A percentile compares a stretch with the other conserved stretches of the same genome.
These are phyloP conservation scores for Subanguina moxae DNA, from an alignment of 1,140 invertebrate genomes.

Conservation along the genomic window DNA sequence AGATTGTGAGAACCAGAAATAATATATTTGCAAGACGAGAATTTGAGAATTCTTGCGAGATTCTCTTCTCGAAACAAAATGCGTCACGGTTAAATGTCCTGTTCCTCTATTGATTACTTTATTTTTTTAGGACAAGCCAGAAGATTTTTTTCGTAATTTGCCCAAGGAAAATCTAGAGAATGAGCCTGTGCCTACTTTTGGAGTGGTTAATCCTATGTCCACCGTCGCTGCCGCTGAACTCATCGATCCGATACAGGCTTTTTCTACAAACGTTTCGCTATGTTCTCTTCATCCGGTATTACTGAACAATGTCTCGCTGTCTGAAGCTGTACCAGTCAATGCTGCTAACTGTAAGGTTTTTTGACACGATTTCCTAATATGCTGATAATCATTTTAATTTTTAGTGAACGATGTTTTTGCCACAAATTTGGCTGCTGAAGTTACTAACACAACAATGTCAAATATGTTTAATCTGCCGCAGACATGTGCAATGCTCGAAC, in stretches of 20 bases:
- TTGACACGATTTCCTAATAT: background rate
- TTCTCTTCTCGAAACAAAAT: too few relatives aligned
- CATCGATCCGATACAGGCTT: background rate
- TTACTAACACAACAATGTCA: background rate
- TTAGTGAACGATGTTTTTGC: background rate
- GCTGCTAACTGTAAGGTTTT: background rate
- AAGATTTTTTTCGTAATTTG: constrained; percentile 21
- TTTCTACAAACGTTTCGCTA: constrained; percentile 17
- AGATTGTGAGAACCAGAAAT: too few relatives aligned
- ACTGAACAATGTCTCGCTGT: constrained; percentile 28
- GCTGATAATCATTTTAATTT: background rate
- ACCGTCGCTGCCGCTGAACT: background rate
- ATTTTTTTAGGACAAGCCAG: constrained; percentile 10
- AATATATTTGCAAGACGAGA: too few relatives aligned
- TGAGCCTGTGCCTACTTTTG: background rate
- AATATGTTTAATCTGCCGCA: background rate
- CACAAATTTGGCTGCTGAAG: constrained; percentile 2
- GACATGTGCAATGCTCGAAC: background rate
- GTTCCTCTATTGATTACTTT: too few relatives aligned
- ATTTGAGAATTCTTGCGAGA: too few relatives aligned
- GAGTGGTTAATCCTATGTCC: background rate
- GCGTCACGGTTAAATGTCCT: too few relatives aligned
- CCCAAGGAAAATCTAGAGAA: constrained; percentile 20
- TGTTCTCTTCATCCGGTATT: constrained; percentile 19
- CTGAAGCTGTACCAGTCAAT: constrained; percentile 7